These are phyloP conservation scores for Buphagus erythrorhynchus DNA, from an alignment of 2,797 vertebrate genomes.

Conservation along the genomic window DNA sequence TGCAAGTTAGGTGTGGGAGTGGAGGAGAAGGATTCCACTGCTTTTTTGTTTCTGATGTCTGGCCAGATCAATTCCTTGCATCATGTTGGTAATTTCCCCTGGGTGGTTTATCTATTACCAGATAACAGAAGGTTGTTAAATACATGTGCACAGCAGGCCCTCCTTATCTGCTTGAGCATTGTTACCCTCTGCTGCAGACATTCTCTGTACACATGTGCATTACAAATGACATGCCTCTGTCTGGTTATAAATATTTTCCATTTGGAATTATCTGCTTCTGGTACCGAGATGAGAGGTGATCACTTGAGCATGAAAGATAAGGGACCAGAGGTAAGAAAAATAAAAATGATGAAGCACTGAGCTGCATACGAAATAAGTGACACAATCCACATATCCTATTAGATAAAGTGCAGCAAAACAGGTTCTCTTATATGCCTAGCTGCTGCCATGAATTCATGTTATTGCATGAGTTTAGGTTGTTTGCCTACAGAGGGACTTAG, in stretches of 20 bases:
- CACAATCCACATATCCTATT: not conserved
- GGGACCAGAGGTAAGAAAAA: not conserved
- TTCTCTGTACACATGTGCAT: constrained; percentile 8
- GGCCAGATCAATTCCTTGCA: constrained; percentile 18
- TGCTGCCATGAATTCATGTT: not conserved
- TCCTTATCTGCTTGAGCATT: constrained; percentile 22
- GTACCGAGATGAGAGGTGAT: not conserved
- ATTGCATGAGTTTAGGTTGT: not conserved
- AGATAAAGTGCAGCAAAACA: not conserved
- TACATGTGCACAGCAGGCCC: not conserved
- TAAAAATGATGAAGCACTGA: not conserved
- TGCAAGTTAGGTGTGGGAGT: not conserved
- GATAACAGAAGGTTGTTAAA: constrained; percentile 43
- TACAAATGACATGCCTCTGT: constrained; percentile 7
- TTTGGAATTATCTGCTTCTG: constrained; percentile 6
- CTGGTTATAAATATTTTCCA: constrained; percentile 41
- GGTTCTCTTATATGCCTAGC: not conserved
- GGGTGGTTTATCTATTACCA: constrained; percentile 9
- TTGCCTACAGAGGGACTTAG: not conserved
- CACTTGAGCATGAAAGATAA: constrained; percentile 13
- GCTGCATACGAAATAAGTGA: not conserved
- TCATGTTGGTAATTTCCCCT: constrained; percentile 14
- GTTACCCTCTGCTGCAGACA: constrained; percentile 11
- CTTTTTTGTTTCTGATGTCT: not conserved
- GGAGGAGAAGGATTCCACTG: not conserved